Evolutionary conservation across 2,888 invertebrate species (phyloP), one percentile per base, ranked within the genome.

Genomic region (Zaprionus obscuricornis): DNA sequence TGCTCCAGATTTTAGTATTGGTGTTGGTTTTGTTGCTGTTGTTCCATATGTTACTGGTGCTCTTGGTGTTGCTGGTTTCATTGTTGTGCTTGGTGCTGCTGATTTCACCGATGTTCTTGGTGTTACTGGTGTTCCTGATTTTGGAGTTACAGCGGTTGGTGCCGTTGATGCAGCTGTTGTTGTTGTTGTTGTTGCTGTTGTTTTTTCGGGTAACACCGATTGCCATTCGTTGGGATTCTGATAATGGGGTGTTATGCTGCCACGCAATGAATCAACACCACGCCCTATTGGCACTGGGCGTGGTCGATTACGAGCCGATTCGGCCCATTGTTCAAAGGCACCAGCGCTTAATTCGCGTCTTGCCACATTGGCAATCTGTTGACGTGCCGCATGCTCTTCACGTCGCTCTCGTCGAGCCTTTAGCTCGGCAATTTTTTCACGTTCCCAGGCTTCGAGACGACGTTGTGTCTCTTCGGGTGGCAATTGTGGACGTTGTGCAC

Each of bases 251-350:
- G 88, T 85, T 39, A 86, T 70, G 1, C 87, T 87, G 10, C 88
- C 88, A 3, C 85, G 87, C 33, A 89, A 62, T 3, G 89, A 86
- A 36, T 86, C 74, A 10, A 89, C 50, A 3, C 89, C 89, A 26
- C 73, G 67, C 26, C 88, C 89, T 14, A 89, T 73, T 2, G 89
- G 88, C 31, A 89, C 88, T 1, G 89, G 89, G 14, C 87, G 87
- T 1, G 89, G 88, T 55, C 87, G 88, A 8, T 75, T 57, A 66
- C 75, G 39, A 0, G 72, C 2, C 6, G 37, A 39, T 1, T 31
- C 37, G 2, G 49, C 26, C 70, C 70, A 70, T 13, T 66, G 62
- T 3, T 58, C 33, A 31, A 33, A 55, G 7, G 62, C 55, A 1
- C 37, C 62, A n/a, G 27, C 36, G 16, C 20, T 36, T 13, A 40